Evolutionary conservation across 2,888 invertebrate genomes (phyloP).

Genomic region (Metopia argyrocephala): DNA sequence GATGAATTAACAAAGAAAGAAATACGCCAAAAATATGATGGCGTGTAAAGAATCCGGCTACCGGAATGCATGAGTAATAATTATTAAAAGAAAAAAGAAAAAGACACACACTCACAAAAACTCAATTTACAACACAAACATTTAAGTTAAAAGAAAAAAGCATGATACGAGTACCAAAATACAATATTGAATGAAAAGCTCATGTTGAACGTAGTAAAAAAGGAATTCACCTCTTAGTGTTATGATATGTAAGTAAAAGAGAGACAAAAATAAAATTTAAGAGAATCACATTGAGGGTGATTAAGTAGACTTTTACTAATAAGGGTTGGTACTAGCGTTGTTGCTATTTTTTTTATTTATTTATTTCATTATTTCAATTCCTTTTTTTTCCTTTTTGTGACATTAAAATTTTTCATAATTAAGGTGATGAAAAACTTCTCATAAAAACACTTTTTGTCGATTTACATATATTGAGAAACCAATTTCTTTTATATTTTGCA

Average conservation of each 20-base stretch:
- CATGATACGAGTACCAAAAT: constrained; percentile 14
- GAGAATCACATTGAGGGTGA: constrained; percentile 46
- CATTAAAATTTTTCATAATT: constrained; percentile 27
- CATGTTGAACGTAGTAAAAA: constrained; percentile 20
- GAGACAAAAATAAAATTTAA: not conserved
- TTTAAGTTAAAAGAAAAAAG: not conserved
- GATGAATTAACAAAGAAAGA: not conserved
- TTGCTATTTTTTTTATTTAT: no score
- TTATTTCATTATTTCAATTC: not conserved
- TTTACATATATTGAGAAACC: constrained; percentile 14
- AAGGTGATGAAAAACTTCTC: constrained; percentile 26
- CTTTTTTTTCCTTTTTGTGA: constrained; percentile 23
- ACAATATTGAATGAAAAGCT: constrained; percentile 65
- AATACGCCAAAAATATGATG: constrained; percentile 5
- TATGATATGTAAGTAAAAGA: not conserved
- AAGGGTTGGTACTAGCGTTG: constrained; percentile 40
- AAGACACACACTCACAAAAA: not conserved
- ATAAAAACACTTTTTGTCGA: constrained; percentile 45
- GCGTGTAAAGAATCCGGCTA: constrained; percentile 44
- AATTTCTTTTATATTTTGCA: not conserved
- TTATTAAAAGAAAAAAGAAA: not conserved
- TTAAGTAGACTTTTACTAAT: constrained; percentile 30
- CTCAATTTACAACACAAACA: constrained; percentile 5
- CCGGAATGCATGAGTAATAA: constrained; percentile 34
- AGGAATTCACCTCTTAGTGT: constrained; percentile 16